These are phyloP conservation scores for Struthidea cinerea DNA, from an alignment of 2,113 vertebrate species.

Conservation along the genomic window DNA sequence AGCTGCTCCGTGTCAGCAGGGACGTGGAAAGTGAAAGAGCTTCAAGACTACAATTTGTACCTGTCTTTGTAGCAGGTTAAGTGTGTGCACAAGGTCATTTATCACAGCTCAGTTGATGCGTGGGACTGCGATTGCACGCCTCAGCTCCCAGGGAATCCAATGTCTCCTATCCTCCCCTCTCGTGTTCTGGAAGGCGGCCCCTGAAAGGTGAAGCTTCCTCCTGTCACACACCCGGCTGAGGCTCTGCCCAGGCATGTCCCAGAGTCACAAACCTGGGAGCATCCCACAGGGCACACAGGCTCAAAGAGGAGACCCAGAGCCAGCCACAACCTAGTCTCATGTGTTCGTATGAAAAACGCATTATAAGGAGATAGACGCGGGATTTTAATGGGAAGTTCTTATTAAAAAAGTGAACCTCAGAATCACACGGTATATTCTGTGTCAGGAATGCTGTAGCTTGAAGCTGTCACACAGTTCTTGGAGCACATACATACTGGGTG, in stretches of 20 bases:
- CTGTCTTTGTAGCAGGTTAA: conserved; percentile 25
- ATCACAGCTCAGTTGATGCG: conserved; percentile 15
- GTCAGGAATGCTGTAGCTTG: not conserved
- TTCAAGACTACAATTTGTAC: not conserved
- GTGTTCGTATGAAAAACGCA: not conserved
- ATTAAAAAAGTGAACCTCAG: not conserved
- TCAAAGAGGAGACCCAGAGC: not conserved
- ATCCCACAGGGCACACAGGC: not conserved
- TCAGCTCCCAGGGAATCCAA: not conserved
- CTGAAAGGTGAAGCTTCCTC: not conserved
- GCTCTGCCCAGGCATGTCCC: not conserved
- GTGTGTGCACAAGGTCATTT: not conserved
- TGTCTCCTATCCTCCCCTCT: not conserved
- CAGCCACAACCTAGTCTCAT: not conserved
- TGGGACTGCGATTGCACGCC: not conserved
- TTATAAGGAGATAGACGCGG: accelerated
- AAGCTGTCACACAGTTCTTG: not conserved
- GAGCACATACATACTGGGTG: accelerated
- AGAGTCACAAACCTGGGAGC: not conserved
- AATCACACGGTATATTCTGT: not conserved
- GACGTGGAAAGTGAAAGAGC: not conserved
- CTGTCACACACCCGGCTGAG: not conserved
- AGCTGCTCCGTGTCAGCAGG: not conserved
- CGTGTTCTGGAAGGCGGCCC: accelerated
- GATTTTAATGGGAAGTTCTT: not conserved